These are phyloP conservation scores for Coracopsis vasa DNA, from an alignment of 2,113 vertebrate genomes.

Conservation along the genomic window DNA sequence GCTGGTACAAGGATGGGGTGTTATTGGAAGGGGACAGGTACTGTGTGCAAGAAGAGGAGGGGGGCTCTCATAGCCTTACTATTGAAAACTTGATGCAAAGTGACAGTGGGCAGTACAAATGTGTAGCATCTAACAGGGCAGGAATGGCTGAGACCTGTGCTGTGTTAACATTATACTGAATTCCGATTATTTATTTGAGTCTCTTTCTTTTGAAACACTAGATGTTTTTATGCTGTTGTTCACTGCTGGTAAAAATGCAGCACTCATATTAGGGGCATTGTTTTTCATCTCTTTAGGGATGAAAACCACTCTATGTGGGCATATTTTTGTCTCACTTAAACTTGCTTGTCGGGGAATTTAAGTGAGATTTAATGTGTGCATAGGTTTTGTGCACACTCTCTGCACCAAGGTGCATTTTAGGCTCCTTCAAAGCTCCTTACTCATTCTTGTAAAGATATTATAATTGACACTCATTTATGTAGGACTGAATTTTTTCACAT, in stretches of 20 bases:
- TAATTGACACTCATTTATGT: not conserved
- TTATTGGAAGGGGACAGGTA: slow-evolving; percentile 80
- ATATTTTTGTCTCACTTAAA: slow-evolving; percentile 6
- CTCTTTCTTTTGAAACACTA: not conserved
- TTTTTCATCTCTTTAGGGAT: slow-evolving; percentile 25
- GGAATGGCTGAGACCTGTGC: slow-evolving; percentile 84
- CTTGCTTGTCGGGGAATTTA: not conserved
- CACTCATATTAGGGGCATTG: slow-evolving; percentile 50
- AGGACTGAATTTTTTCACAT: slow-evolving; percentile 4
- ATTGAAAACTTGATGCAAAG: slow-evolving; percentile 80
- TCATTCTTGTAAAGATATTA: slow-evolving; percentile 31
- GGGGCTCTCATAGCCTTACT: slow-evolving; percentile 85
- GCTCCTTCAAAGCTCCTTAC: not conserved
- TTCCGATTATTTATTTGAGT: not conserved
- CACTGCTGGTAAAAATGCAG: slow-evolving; percentile 14
- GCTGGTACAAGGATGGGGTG: slow-evolving; percentile 88
- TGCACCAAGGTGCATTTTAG: not conserved
- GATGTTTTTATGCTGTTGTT: not conserved
- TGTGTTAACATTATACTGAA: slow-evolving; percentile 81
- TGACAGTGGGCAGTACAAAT: slow-evolving; percentile 91
- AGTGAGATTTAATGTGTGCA: not conserved
- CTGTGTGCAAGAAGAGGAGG: slow-evolving; percentile 82
- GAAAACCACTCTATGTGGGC: not conserved
- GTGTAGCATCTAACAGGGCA: slow-evolving; percentile 83
- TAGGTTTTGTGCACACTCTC: slow-evolving; percentile 6